phyloP scores from a whole-genome alignment of 2,113 vertebrate genomes.

The Tetraodon nigroviridis region DNA sequence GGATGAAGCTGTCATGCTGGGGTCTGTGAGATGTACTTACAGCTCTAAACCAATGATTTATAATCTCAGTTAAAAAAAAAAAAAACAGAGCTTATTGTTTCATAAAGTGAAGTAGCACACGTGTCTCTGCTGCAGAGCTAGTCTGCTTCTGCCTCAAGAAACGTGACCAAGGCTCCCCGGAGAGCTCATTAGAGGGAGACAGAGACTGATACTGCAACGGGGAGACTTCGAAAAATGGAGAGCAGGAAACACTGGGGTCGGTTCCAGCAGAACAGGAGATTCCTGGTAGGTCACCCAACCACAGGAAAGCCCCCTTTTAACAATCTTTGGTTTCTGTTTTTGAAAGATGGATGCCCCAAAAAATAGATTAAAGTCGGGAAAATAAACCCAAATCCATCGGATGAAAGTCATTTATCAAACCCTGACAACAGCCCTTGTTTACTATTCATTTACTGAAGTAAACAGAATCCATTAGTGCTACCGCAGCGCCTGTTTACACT shows the following conservation, averaged over 20 bases:
- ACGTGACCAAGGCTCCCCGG: slow-evolving; percentile 45
- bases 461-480: slow-evolving; percentile 1
- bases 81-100: slow-evolving; percentile 29
- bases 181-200: slow-evolving; percentile 61
- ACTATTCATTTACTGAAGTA: slow-evolving; percentile 5
- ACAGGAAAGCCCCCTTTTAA: too few relatives aligned
- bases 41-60: slow-evolving; percentile 6
- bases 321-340: neutral
- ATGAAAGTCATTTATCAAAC: neutral
- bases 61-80: slow-evolving; percentile 22
- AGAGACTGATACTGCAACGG: neutral
- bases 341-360: too few relatives aligned
- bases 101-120: slow-evolving; percentile 13
- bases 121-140: slow-evolving; percentile 23
- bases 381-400: too few relatives aligned
- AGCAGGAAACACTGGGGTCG: slow-evolving; percentile 47
- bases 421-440: slow-evolving; percentile 18
- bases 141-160: slow-evolving; percentile 34
- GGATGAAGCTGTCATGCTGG: slow-evolving; percentile 45
- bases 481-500: slow-evolving; percentile 14
- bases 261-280: slow-evolving; percentile 28
- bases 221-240: slow-evolving; percentile 6
- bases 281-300: slow-evolving; percentile 20
- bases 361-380: too few relatives aligned
- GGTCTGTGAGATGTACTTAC: slow-evolving; percentile 15